These are phyloP conservation scores for Atherix ibis DNA, from an alignment of 2,888 invertebrate species.

Conservation along the genomic window DNA sequence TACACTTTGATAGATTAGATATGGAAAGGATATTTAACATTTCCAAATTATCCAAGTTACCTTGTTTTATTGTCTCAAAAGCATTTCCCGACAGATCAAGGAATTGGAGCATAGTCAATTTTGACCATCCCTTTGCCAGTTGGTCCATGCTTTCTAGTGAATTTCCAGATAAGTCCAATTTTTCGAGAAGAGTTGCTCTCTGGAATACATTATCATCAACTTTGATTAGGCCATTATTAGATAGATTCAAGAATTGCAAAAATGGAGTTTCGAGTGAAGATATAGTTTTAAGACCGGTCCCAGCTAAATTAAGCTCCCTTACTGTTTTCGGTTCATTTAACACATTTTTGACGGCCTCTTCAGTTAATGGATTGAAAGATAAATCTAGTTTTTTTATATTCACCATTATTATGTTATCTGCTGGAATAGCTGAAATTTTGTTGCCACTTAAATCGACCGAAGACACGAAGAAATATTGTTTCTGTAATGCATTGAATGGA, in stretches of 20 bases:
- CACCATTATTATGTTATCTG: slow-evolving; percentile 72
- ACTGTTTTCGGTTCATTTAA: slow-evolving; percentile 80
- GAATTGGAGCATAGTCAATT: slow-evolving; percentile 50
- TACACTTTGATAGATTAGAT: slow-evolving; percentile 48
- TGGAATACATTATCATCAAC: slow-evolving; percentile 55
- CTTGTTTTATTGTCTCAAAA: slow-evolving; percentile 57
- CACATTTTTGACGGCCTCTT: slow-evolving; percentile 56
- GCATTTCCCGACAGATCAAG: slow-evolving; percentile 75
- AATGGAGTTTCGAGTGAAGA: slow-evolving; percentile 72
- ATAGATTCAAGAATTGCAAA: slow-evolving; percentile 59
- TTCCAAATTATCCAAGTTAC: slow-evolving; percentile 56
- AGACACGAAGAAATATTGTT: slow-evolving; percentile 69
- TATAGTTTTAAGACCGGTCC: slow-evolving; percentile 53
- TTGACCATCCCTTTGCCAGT: slow-evolving; percentile 50
- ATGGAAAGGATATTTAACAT: slow-evolving; percentile 49
- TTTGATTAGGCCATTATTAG: slow-evolving; percentile 52
- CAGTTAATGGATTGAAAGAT: slow-evolving; percentile 66
- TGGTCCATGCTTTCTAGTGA: slow-evolving; percentile 42
- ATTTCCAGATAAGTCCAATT: slow-evolving; percentile 62
- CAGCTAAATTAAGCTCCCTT: slow-evolving; percentile 62
- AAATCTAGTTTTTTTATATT: slow-evolving; percentile 76
- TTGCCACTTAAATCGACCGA: slow-evolving; percentile 66
- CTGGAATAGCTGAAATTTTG: slow-evolving; percentile 59
- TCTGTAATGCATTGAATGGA: slow-evolving; percentile 63
- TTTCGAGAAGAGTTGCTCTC: slow-evolving; percentile 62